Conservation (phyloP, 92 coral and sea anemone genomes). For the Porites evermanni region DNA sequence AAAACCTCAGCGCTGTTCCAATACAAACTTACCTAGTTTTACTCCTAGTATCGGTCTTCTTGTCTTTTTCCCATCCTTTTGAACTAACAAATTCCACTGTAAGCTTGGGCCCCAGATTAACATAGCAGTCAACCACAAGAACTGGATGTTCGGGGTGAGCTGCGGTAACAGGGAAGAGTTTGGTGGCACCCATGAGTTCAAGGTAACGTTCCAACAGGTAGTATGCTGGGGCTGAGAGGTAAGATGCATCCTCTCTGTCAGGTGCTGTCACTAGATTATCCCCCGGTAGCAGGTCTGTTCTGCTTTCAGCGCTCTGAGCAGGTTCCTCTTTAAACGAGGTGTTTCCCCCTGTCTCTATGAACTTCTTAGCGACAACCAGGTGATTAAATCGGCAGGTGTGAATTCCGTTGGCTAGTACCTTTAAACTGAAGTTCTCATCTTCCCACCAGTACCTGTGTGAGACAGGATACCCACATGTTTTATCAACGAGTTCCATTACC, state of each 20-base stretch:
- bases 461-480: neutral
- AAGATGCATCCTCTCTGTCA: conserved; percentile 86
- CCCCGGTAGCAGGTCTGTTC: conserved; percentile 25
- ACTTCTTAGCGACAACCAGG: conserved; percentile 81
- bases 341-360: conserved; percentile 79
- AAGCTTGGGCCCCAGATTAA: conserved; percentile 89
- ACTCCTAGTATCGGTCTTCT: conserved; percentile 25
- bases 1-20: no score
- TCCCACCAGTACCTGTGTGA: conserved; percentile 81
- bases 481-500: neutral
- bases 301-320: conserved; percentile 60
- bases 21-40: conserved; percentile 34
- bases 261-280: conserved; percentile 89
- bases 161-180: conserved; percentile 87
- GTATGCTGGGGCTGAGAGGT: conserved; percentile 90
- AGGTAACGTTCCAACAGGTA: conserved; percentile 93
- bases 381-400: conserved; percentile 83
- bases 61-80: conserved; percentile 24
- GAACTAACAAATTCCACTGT: conserved; percentile 87
- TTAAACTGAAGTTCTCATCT: conserved; percentile 83
- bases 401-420: conserved; percentile 65
- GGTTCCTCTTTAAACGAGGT: conserved; percentile 68
- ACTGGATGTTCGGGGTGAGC: conserved; percentile 84
- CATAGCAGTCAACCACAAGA: conserved; percentile 84
- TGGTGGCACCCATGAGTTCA: conserved; percentile 78